Conservation (phyloP, 2,888 invertebrate genomes). For the Epinotia bilunana region DNA sequence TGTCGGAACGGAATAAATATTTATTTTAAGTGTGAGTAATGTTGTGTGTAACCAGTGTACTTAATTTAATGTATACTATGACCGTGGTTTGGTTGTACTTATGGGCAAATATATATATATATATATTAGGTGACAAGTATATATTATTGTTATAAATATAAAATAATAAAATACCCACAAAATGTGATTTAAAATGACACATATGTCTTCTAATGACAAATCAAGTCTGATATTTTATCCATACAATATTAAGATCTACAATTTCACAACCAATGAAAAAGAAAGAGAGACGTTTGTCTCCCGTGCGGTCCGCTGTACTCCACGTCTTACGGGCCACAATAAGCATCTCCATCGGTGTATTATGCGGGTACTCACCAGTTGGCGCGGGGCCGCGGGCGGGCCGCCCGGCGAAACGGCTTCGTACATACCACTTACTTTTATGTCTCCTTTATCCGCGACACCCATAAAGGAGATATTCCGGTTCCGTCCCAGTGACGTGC, state of each 20-base stretch:
- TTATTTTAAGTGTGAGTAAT: too few relatives aligned
- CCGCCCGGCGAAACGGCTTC: constrained; percentile 11
- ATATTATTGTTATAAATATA: too few relatives aligned
- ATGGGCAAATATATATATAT: too few relatives aligned
- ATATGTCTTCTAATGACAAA: too few relatives aligned
- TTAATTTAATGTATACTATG: too few relatives aligned
- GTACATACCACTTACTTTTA: constrained; percentile 32
- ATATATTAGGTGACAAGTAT: too few relatives aligned
- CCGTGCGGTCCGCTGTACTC: not conserved
- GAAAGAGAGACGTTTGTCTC: not conserved
- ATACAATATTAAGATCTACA: not conserved
- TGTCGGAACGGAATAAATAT: too few relatives aligned
- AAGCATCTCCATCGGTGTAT: not conserved
- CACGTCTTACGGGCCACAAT: not conserved
- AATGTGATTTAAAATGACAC: too few relatives aligned
- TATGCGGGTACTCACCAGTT: not conserved
- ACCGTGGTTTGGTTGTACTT: too few relatives aligned
- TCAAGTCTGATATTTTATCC: too few relatives aligned
- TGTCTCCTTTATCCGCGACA: constrained; percentile 29
- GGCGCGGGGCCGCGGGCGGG: not conserved
- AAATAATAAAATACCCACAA: too few relatives aligned
- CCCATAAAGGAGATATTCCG: constrained; percentile 18
- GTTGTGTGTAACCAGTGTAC: too few relatives aligned
- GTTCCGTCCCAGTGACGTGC: not conserved
- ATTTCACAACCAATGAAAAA: not conserved